Base-by-base conservation (phyloP, 2,888 invertebrate species). In the Eupeodes latifasciatus region DNA sequence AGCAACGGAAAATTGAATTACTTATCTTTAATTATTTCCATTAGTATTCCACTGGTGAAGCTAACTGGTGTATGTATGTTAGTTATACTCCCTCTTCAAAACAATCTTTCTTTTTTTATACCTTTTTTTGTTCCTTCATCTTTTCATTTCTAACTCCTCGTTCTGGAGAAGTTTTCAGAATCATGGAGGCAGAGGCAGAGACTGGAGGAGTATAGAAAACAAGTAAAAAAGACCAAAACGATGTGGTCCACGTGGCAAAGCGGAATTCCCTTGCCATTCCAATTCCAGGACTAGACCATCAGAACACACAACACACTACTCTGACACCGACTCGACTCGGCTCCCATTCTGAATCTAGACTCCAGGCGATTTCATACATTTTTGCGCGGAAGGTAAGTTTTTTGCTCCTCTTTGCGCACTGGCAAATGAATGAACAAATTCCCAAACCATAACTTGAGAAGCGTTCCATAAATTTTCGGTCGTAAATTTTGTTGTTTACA, bases 401-500 rank as follows among this genome's bases (percentile, higher is more conserved):
- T 83, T 66, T 66, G 49, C 47, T 19, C 19, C 51, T 12, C 40
- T 10, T 40, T 72, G 80, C 61, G 27, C 47, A 19, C 55, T 71
- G 71, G 71, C 69, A 53, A 72, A 81, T 66, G 80, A 83, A 83
- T 53, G 78, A 79, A 76, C 80, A 67, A 72, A 84, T 80, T 84
- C 80, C 67, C 84, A 81, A 78, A 77, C 88, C 78, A 88, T 85
- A 88, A 84, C 87, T 80, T 79, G 66, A 84, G 84, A 62, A 84
- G 78, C 69, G 81, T 79, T 81, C 75, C 85, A 85, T 88, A 88
- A 87, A 85, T 85, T 81, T 77, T 81, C 59, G 88, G 57, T 85
- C 85, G 85, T 88, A 88, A 88, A 85, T 85, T 88, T 75, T 53
- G 69, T 66, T 85, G 85, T 85, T 88, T 81, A 88, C 88, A 88